Conservation (phyloP, 2,113 vertebrate species). For the Labrus mixtus region DNA sequence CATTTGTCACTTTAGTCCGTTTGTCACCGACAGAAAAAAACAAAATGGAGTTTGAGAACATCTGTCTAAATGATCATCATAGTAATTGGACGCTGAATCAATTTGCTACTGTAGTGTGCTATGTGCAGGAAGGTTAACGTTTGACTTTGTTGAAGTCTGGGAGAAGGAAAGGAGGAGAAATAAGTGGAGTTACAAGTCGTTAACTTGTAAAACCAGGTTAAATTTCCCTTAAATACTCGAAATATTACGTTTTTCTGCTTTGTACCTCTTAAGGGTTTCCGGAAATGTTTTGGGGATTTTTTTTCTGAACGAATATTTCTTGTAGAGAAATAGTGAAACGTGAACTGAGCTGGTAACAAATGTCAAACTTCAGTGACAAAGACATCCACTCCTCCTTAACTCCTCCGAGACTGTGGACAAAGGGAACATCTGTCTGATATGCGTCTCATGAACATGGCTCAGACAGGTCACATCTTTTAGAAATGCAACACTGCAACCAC, state of each 20-base stretch:
- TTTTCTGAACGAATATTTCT: background rate
- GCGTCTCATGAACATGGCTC: slow-evolving; percentile 23
- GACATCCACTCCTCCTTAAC: slow-evolving; percentile 46
- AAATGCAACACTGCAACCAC: slow-evolving; percentile 51
- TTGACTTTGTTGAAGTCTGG: slow-evolving; percentile 28
- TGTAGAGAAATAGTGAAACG: background rate
- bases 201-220: too few relatives aligned
- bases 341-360: background rate
- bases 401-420: slow-evolving; percentile 46
- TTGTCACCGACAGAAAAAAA: slow-evolving; percentile 75
- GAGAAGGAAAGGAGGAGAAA: slow-evolving; percentile 58
- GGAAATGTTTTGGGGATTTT: background rate
- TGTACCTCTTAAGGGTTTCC: too few relatives aligned
- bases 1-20: slow-evolving; percentile 79
- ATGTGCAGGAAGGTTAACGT: background rate
- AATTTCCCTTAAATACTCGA: background rate
- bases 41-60: slow-evolving; percentile 80
- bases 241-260: background rate
- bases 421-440: slow-evolving; percentile 35
- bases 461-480: slow-evolving; percentile 49
- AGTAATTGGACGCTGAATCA: slow-evolving; percentile 28
- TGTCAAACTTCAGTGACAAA: background rate
- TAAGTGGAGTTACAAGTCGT: slow-evolving; percentile 2
- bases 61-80: slow-evolving; percentile 70
- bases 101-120: slow-evolving; percentile 8